Evolutionary conservation across 2,113 vertebrate species (phyloP), one percentile per base, ranked within the genome.

Genomic region (Silurus asotus): DNA sequence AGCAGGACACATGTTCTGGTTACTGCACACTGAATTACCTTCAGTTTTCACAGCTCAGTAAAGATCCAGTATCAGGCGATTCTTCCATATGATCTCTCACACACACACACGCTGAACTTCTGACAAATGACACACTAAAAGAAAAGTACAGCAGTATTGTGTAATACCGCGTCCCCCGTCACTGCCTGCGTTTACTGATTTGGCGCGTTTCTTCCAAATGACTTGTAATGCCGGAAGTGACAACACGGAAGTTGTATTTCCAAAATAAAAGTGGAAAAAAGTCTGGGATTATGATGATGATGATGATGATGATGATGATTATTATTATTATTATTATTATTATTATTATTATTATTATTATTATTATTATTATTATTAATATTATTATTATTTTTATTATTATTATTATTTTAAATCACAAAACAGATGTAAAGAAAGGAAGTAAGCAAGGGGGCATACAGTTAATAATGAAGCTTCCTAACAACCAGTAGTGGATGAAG

Each of bases 191-290:
- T 0, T 58, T 56, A 37, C 28, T 53, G 82, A 74, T 89, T 89
- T 89, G 79, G 86, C 88, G 88, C 88, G 86, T 85, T 87, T 59
- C 64, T 7, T 59, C 82, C 45, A 14, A 49, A 17, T 59, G n/a
- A 58, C 61, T 49, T 1, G 13, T 3, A 28, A 8, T 69, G 0
- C 55, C 84, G 20, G 19, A 20, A 13, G 58, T 45, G 20, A 11
- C 3, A 23, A 28, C 2, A 7, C 0, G 0, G 3, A 10, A 3
- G 0, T 0, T 8, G 0, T 0, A 0, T 8, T 13, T 74, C 82
- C 80, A 83, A 74, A 64, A 74, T 85, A 85, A 89, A 89, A 85
- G 88, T 5, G 23, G 19, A 0, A 7, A 61, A 7, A 3, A 3
- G 17, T 64, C 48, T 28, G 45, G 4, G 64, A 45, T 11, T 59